Percentiles rank a stretch among this genome's conserved stretches.
Evolutionary conservation across 2,888 invertebrate species (phyloP).

Genomic region (Acanthoscelides obtectus): DNA sequence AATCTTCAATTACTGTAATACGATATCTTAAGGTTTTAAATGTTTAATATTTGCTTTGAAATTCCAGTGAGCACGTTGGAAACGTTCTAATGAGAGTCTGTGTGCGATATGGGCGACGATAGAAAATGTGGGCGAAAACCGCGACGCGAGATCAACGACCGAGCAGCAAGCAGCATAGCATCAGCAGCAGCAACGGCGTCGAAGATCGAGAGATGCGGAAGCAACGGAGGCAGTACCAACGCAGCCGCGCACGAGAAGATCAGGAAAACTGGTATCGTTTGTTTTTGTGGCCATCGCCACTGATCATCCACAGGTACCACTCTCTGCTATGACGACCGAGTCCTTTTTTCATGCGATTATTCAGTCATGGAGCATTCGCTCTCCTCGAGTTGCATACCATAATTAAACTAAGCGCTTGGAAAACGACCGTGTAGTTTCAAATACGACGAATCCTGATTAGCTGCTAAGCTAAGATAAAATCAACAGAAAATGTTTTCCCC

Average conservation of each 20-base stretch:
- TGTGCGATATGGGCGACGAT: neutral
- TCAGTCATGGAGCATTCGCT: neutral
- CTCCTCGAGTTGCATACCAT: neutral
- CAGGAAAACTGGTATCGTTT: neutral
- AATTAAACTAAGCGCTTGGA: neutral
- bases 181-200: neutral
- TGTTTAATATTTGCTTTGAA: neutral
- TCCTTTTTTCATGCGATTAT: neutral
- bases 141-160: neutral
- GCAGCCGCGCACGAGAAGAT: neutral
- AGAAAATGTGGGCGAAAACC: neutral
- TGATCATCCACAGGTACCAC: neutral
- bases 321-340: neutral
- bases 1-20: too few species aligned
- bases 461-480: neutral
- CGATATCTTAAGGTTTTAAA: too few species aligned
- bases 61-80: neutral
- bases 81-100: neutral
- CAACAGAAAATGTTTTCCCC: too few species aligned
- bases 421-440: neutral
- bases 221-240: neutral
- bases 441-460: neutral
- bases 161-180: neutral
- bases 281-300: neutral
- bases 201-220: neutral